These are phyloP conservation scores for Chymomyza costata DNA, from an alignment of 1,140 invertebrate genomes.

Conservation along the genomic window DNA sequence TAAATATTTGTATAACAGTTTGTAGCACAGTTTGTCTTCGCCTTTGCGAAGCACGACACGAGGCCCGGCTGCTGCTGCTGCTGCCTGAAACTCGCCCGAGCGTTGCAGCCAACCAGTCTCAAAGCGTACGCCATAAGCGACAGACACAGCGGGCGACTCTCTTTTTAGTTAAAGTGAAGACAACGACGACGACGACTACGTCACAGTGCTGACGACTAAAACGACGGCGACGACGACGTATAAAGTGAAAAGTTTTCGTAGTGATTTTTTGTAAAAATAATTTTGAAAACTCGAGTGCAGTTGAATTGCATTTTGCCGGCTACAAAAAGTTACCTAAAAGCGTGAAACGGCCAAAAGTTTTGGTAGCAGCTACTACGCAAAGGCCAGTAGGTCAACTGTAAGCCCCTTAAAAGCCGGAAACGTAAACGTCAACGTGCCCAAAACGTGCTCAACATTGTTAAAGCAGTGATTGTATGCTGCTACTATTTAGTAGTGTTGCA, in stretches of 20 bases:
- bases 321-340: constrained; percentile 2
- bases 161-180: too few relatives aligned
- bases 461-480: too few relatives aligned
- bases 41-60: not conserved
- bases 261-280: too few relatives aligned
- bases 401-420: not conserved
- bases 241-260: too few relatives aligned
- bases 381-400: constrained; percentile 8
- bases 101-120: constrained; percentile 59
- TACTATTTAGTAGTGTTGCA: too few relatives aligned
- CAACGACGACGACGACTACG: constrained; percentile 18
- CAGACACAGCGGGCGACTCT: constrained; percentile 48
- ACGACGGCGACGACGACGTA: too few relatives aligned
- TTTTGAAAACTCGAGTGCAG: too few relatives aligned
- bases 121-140: constrained; percentile 55
- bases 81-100: constrained; percentile 55
- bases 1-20: not conserved
- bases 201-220: too few relatives aligned
- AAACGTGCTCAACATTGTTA: not conserved
- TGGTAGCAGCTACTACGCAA: too few relatives aligned
- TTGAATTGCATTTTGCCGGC: constrained; percentile 1
- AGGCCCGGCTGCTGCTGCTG: constrained; percentile 13
- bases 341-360: too few relatives aligned
- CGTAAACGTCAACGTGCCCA: not conserved
- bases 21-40: not conserved